A percentile compares a stretch with the other conserved stretches of the same genome.
Evolutionary conservation across 2,113 vertebrate genomes (phyloP).

Genomic region (Aegithalos caudatus): DNA sequence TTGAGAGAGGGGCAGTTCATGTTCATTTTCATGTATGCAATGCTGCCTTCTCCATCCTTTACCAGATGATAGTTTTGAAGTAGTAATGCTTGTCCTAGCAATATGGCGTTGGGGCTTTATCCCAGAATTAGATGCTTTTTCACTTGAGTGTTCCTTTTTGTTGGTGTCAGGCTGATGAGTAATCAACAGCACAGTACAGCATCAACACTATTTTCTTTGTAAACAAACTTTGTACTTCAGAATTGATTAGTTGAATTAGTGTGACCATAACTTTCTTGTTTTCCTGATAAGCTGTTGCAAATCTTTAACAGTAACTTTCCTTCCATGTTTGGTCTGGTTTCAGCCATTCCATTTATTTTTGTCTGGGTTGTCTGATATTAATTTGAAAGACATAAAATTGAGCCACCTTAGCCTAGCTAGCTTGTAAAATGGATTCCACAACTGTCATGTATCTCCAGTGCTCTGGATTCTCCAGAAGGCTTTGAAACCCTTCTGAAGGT

Average conservation of each 20-base stretch:
- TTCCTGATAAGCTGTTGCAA: background rate
- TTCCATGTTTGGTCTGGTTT: accelerated
- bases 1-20: background rate
- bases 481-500: background rate
- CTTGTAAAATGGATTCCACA: background rate
- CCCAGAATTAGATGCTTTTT: background rate
- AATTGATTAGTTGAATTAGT: background rate
- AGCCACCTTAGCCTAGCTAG: background rate
- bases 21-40: background rate
- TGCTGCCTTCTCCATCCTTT: background rate
- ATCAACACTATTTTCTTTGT: background rate
- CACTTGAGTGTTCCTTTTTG: background rate
- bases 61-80: background rate
- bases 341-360: background rate
- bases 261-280: background rate
- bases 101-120: background rate
- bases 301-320: background rate
- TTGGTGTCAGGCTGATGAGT: background rate
- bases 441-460: background rate
- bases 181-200: accelerated
- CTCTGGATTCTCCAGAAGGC: background rate
- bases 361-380: background rate
- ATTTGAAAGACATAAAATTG: background rate
- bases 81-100: background rate
- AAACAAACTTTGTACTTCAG: background rate